phyloP scores from a whole-genome alignment of 2,113 vertebrate genomes.

The Pomatostomus ruficeps region DNA sequence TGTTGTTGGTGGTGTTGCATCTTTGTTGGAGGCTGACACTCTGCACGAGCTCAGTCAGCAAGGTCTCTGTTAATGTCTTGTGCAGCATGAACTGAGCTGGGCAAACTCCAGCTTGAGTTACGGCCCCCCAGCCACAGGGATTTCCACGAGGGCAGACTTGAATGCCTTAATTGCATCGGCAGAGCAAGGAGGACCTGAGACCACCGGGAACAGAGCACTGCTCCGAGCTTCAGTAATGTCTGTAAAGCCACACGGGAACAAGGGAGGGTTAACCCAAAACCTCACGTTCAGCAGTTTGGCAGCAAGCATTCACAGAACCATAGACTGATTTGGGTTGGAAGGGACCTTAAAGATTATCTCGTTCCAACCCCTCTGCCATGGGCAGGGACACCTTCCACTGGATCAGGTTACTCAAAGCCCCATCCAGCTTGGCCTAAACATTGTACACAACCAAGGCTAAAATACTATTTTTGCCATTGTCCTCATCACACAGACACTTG shows the following conservation, averaged over 20 bases:
- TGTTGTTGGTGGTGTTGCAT: neutral
- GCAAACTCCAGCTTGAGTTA: neutral
- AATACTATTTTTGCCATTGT: neutral
- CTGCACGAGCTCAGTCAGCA: neutral
- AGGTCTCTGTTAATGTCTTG: neutral
- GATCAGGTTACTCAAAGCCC: neutral
- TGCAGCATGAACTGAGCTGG: neutral
- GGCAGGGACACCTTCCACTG: neutral
- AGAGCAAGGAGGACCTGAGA: neutral
- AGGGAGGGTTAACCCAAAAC: neutral
- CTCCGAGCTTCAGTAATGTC: neutral
- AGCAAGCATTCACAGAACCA: neutral
- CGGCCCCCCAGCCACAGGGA: fast-evolving
- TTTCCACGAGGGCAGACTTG: neutral
- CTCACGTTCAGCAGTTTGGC: neutral
- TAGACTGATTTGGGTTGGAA: neutral
- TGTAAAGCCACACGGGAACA: neutral
- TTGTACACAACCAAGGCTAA: neutral
- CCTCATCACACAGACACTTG: neutral
- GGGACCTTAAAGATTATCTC: neutral
- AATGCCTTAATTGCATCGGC: neutral
- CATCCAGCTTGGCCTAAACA: neutral
- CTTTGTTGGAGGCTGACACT: neutral
- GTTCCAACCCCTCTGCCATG: neutral
- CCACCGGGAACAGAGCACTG: neutral